A percentile compares a stretch with the other conserved stretches of the same genome.
Evolutionary conservation across 2,888 invertebrate species (phyloP).

Genomic region (Drosophila meridiana): DNA sequence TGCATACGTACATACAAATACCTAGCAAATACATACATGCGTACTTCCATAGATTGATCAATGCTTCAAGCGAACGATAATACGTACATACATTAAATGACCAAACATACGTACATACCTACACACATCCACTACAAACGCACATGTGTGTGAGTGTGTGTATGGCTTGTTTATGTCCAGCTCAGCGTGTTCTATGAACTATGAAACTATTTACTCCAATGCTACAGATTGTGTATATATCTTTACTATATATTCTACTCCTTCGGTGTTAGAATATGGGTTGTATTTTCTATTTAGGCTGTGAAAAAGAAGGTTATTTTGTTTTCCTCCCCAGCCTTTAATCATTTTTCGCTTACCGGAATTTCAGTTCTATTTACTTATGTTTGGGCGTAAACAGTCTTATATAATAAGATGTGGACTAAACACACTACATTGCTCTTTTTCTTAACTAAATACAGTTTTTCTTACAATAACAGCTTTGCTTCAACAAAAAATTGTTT

Average conservation of each 20-base stretch:
- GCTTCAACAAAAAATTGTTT: too few relatives aligned
- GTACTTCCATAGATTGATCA: constrained; percentile 1
- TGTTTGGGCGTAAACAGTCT: not conserved
- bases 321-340: too few relatives aligned
- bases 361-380: not conserved
- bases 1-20: not conserved
- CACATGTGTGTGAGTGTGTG: not conserved
- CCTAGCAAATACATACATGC: not conserved
- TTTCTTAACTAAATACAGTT: too few relatives aligned
- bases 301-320: not conserved
- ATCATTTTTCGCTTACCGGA: not conserved
- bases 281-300: not conserved
- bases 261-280: not conserved
- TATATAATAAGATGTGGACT: not conserved
- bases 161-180: too few relatives aligned
- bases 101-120: not conserved
- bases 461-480: too few relatives aligned
- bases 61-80: not conserved
- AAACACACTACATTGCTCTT: too few relatives aligned
- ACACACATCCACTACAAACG: not conserved
- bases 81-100: not conserved
- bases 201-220: not conserved
- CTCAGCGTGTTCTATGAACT: not conserved
- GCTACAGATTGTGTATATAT: not conserved
- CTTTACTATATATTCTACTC: not conserved